Evolutionary conservation across 2,113 vertebrate species (phyloP).

Genomic region (Cebus imitator): DNA sequence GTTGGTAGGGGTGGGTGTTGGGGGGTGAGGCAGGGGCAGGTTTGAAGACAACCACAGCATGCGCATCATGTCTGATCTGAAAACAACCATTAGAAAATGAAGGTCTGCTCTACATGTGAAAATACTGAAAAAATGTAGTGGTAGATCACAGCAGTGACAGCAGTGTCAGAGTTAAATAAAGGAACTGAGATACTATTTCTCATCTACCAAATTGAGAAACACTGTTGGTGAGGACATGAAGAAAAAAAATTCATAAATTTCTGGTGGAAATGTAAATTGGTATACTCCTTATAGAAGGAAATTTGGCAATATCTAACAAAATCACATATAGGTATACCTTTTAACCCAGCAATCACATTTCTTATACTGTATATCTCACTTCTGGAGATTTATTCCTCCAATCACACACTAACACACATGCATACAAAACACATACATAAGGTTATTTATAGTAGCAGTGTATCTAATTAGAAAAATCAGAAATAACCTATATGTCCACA

Average conservation of each 20-base stretch:
- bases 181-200: neutral
- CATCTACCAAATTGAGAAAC: neutral
- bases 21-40: too few species aligned
- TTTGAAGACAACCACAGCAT: neutral
- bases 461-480: neutral
- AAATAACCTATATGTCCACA: neutral
- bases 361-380: too few species aligned
- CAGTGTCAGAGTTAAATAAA: too few species aligned
- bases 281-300: neutral
- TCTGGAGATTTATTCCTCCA: neutral
- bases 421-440: neutral
- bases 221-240: neutral
- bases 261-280: neutral
- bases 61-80: neutral
- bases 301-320: neutral
- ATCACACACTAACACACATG: neutral
- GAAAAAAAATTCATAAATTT: neutral
- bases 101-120: neutral
- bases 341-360: neutral
- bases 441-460: neutral
- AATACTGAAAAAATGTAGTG: neutral
- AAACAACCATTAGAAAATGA: neutral
- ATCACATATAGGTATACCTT: neutral
- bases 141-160: neutral
- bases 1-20: too few species aligned